A percentile compares a stretch with the other conserved stretches of the same genome.
Evolutionary conservation across 2,113 vertebrate genomes (phyloP).

Genomic region (Puntigrus tetrazona): DNA sequence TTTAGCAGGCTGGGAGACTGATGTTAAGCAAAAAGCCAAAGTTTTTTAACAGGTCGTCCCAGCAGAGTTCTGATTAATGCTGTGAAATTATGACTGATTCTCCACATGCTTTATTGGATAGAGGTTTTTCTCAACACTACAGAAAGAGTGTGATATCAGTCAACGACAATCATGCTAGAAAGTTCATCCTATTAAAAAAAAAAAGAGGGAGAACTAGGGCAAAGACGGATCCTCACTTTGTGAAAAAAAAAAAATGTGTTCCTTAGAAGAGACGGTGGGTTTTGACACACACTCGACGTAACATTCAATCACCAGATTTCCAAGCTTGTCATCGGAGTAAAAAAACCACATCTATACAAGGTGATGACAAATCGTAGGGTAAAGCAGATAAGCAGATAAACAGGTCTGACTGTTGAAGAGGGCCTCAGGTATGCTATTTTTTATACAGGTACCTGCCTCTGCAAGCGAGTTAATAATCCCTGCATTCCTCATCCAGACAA

Average conservation of each 20-base stretch:
- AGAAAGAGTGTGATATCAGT: conserved; percentile 30
- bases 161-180: not conserved
- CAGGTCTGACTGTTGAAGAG: conserved; percentile 1
- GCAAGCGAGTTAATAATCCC: conserved; percentile 23
- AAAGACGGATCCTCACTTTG: not conserved
- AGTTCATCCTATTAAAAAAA: not conserved
- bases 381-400: not conserved
- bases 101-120: conserved; percentile 50
- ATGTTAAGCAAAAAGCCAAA: conserved; percentile 55
- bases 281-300: conserved; percentile 3
- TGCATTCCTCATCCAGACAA: conserved; percentile 28
- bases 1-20: conserved; percentile 51
- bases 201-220: not conserved
- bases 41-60: conserved; percentile 26
- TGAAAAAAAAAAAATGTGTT: not conserved
- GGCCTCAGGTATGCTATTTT: conserved; percentile 21
- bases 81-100: conserved; percentile 61
- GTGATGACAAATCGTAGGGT: conserved; percentile 9
- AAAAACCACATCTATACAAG: conserved; percentile 5
- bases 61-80: conserved; percentile 55
- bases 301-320: conserved; percentile 32
- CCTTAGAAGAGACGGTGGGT: not conserved
- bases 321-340: conserved; percentile 12
- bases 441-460: conserved; percentile 13
- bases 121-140: conserved; percentile 31